Percentiles rank a stretch among this genome's conserved stretches.
phyloP scores from a whole-genome alignment of 2,113 vertebrate species.

The Meriones unguiculatus region DNA sequence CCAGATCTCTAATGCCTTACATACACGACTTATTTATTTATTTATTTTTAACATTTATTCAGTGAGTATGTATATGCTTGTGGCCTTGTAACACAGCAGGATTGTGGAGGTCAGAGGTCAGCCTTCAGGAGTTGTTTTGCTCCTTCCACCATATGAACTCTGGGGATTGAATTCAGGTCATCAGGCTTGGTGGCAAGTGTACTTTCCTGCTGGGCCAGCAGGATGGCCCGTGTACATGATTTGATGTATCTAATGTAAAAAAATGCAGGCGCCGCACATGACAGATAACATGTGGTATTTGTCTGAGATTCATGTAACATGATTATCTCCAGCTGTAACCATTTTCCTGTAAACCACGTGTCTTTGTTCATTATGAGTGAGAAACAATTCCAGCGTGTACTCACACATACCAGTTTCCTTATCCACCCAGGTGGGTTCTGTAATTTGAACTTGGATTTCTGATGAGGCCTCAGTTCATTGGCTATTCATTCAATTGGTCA shows the following conservation, averaged over 20 bases:
- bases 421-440: background rate
- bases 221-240: background rate
- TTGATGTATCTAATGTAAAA: too few relatives aligned
- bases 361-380: background rate
- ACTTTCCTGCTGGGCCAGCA: background rate
- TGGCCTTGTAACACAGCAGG: background rate
- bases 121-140: background rate
- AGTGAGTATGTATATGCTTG: background rate
- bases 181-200: background rate
- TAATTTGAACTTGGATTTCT: conserved; percentile 5
- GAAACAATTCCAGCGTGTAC: background rate
- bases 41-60: background rate
- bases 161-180: background rate
- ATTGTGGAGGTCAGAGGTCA: background rate
- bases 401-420: background rate
- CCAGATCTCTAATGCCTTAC: background rate
- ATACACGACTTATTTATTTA: background rate
- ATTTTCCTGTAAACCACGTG: background rate
- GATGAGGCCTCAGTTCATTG: background rate
- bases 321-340: background rate
- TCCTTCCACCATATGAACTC: background rate
- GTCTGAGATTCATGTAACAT: background rate
- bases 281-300: background rate
- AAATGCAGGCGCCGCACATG: background rate
- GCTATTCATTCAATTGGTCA: background rate